Evolutionary conservation across 2,113 vertebrate species (phyloP).

Genomic region (Poecilia latipinna): DNA sequence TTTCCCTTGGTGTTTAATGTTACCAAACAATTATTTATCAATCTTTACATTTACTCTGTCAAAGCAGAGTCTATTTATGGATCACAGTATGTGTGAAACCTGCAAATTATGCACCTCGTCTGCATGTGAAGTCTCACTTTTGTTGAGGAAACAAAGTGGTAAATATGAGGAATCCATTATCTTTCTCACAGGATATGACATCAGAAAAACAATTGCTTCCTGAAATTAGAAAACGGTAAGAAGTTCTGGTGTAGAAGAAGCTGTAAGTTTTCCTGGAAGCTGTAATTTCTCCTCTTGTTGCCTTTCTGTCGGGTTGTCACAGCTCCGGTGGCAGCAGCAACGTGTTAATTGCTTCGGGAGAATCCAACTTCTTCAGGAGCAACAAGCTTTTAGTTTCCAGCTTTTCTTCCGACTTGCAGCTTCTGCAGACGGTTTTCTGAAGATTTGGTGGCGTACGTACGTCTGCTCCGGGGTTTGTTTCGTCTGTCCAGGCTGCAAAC

Average conservation of each 20-base stretch:
- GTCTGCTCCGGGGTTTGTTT: conserved; percentile 23
- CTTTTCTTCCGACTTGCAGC: conserved; percentile 16
- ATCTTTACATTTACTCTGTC: neutral
- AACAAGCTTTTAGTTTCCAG: conserved; percentile 29
- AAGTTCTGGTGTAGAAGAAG: too few relatives aligned
- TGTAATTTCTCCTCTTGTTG: neutral
- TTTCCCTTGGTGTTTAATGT: neutral
- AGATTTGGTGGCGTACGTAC: neutral
- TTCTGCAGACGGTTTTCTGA: conserved; percentile 6
- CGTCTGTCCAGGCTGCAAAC: conserved; percentile 3
- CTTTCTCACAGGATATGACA: too few relatives aligned
- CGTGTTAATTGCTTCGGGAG: conserved; percentile 48
- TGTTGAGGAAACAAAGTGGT: neutral
- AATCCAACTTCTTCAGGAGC: conserved; percentile 18
- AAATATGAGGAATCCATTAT: neutral
- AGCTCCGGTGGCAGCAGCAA: conserved; percentile 14
- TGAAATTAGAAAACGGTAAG: neutral
- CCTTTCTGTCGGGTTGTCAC: neutral
- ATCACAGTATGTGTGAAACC: neutral
- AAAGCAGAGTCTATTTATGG: neutral
- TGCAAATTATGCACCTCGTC: conserved; percentile 1
- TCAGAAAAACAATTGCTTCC: neutral
- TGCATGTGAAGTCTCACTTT: neutral
- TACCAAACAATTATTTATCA: neutral
- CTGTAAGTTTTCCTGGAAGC: too few relatives aligned